phyloP scores from a whole-genome alignment of 2,888 invertebrate species.

The Tortrix viridana region DNA sequence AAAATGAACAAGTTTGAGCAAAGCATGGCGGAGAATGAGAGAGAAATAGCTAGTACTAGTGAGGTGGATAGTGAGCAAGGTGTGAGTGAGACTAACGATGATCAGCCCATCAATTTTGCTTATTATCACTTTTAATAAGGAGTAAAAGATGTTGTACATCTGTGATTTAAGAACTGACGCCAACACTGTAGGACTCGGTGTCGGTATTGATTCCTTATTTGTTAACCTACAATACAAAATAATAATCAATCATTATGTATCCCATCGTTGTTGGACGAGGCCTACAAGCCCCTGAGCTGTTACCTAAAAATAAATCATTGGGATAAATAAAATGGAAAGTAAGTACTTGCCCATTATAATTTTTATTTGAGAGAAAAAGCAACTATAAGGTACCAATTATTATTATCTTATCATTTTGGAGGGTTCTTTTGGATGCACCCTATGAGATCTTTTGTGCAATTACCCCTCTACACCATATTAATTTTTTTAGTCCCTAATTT shows the following conservation, averaged over 20 bases:
- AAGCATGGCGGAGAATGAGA: slow-evolving; percentile 45
- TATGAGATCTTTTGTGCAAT: no score
- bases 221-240: background rate
- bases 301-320: no score
- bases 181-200: background rate
- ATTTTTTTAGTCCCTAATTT: no score
- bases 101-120: slow-evolving; percentile 76
- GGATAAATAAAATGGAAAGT: no score
- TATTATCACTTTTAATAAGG: slow-evolving; percentile 74
- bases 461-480: no score
- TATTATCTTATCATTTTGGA: no score
- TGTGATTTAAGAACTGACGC: slow-evolving; percentile 1
- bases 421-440: no score
- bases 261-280: background rate
- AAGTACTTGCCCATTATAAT: no score
- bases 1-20: slow-evolving; percentile 50
- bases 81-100: slow-evolving; percentile 42
- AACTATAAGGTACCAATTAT: no score
- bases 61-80: slow-evolving; percentile 53
- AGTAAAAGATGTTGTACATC: slow-evolving; percentile 14
- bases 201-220: background rate
- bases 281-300: no score
- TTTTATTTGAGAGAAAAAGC: no score
- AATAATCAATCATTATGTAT: background rate
- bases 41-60: slow-evolving; percentile 51